Evolutionary conservation across 2,888 invertebrate species (phyloP).

Genomic region (Tenthredo distinguenda): DNA sequence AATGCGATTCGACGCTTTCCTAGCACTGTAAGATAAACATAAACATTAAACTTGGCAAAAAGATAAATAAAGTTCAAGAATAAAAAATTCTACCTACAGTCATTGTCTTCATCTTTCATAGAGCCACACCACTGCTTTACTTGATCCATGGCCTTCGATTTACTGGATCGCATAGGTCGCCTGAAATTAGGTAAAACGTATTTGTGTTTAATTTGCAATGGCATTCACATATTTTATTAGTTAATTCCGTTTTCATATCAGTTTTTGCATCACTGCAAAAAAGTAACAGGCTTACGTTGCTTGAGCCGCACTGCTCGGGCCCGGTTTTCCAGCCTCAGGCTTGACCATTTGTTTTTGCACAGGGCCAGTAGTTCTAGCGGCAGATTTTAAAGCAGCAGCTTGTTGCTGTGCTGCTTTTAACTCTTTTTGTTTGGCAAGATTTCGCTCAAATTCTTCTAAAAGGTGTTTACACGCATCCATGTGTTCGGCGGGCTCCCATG

Average conservation of each 20-base stretch:
- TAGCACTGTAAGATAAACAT: conserved; percentile 62
- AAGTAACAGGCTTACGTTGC: conserved; percentile 65
- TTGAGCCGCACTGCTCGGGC: conserved; percentile 73
- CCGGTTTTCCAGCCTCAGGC: conserved; percentile 70
- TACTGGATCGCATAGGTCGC: conserved; percentile 88
- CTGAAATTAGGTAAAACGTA: conserved; percentile 73
- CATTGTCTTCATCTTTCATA: conserved; percentile 80
- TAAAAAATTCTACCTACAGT: conserved; percentile 63
- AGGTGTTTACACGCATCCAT: conserved; percentile 88
- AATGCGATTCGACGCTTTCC: conserved; percentile 78
- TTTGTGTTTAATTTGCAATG: not conserved
- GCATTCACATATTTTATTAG: not conserved
- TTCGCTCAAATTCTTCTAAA: conserved; percentile 90
- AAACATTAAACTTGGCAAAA: not conserved
- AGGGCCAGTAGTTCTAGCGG: conserved; percentile 56
- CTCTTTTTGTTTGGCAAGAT: conserved; percentile 87
- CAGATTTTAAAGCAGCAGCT: conserved; percentile 65
- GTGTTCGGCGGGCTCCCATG: conserved; percentile 91
- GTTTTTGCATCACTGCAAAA: not conserved
- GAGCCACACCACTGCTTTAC: conserved; percentile 92
- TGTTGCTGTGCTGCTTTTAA: conserved; percentile 80
- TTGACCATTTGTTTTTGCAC: conserved; percentile 71
- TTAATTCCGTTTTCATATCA: not conserved
- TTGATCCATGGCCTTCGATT: conserved; percentile 89
- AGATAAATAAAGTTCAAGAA: not conserved